Evolutionary conservation across 2,888 invertebrate genomes (phyloP).

Genomic region (Glaucopsyche alexis): DNA sequence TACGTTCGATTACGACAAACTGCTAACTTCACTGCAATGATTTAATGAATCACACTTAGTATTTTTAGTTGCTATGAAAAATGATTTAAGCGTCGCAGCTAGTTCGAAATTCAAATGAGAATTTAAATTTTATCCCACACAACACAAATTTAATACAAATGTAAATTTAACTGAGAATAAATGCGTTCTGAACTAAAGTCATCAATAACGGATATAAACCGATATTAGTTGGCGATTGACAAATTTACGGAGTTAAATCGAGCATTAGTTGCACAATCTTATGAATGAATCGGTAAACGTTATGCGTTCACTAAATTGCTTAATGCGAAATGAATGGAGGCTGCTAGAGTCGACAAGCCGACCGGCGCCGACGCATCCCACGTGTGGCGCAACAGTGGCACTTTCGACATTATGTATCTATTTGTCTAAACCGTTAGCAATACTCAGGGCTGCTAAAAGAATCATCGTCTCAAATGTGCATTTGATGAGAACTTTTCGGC

Average conservation of each 20-base stretch:
- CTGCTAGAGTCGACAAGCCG: constrained; percentile 57
- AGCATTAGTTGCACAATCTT: constrained; percentile 59
- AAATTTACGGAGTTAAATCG: constrained; percentile 50
- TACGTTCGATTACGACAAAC: constrained; percentile 51
- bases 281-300: constrained; percentile 74
- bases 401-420: constrained; percentile 63
- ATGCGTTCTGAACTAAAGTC: constrained; percentile 7
- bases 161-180: constrained; percentile 12
- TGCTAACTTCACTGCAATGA: constrained; percentile 62
- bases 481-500: constrained; percentile 38
- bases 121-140: constrained; percentile 12
- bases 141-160: constrained; percentile 9
- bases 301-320: constrained; percentile 74
- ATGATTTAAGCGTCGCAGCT: constrained; percentile 34
- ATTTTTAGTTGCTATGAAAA: constrained; percentile 41
- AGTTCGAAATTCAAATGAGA: constrained; percentile 25
- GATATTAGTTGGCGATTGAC: constrained; percentile 39
- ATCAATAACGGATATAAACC: constrained; percentile 17
- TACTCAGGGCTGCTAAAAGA: constrained; percentile 57
- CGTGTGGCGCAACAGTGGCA: constrained; percentile 75
- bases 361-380: constrained; percentile 75
- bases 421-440: constrained; percentile 69
- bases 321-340: constrained; percentile 76
- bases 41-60: constrained; percentile 51
- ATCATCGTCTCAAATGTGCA: constrained; percentile 6